phyloP scores from a whole-genome alignment of 2,797 vertebrate genomes.

The Parauchenoglanis punctatus region DNA sequence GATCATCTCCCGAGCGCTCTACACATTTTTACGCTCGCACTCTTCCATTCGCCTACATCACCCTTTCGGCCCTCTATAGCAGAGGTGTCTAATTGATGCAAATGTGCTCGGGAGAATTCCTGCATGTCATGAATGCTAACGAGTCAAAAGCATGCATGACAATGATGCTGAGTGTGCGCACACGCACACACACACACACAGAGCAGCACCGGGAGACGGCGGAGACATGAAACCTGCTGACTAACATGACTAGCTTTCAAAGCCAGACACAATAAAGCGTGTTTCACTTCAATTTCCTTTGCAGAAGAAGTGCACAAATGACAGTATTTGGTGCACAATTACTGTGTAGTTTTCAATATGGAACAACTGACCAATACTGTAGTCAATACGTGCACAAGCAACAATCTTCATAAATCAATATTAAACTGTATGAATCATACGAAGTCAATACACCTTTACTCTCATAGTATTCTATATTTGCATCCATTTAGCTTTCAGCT shows the following conservation, averaged over 20 bases:
- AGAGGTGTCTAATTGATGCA: slow-evolving; percentile 71
- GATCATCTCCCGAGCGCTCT: slow-evolving; percentile 6
- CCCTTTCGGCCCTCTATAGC: slow-evolving; percentile 58
- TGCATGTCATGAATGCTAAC: slow-evolving; percentile 76
- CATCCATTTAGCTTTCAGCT: neutral
- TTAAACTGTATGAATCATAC: neutral
- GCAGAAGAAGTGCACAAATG: neutral
- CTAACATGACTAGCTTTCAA: slow-evolving; percentile 65
- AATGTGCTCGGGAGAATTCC: slow-evolving; percentile 68
- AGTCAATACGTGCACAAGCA: neutral
- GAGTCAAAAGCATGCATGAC: slow-evolving; percentile 61
- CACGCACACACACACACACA: neutral
- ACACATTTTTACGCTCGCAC: slow-evolving; percentile 28
- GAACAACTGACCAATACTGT: neutral
- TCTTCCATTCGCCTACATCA: slow-evolving; percentile 49
- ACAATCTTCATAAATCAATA: neutral
- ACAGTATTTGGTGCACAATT: neutral
- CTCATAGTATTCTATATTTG: neutral
- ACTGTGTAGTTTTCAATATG: neutral
- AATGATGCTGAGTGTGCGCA: slow-evolving; percentile 53
- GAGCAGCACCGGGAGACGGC: slow-evolving; percentile 21
- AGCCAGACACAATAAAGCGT: slow-evolving; percentile 32
- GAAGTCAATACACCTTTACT: neutral
- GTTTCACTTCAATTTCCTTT: neutral
- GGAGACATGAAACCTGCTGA: slow-evolving; percentile 68